Evolutionary conservation across 2,113 vertebrate species (phyloP).

Genomic region (Bostrychus sinensis): DNA sequence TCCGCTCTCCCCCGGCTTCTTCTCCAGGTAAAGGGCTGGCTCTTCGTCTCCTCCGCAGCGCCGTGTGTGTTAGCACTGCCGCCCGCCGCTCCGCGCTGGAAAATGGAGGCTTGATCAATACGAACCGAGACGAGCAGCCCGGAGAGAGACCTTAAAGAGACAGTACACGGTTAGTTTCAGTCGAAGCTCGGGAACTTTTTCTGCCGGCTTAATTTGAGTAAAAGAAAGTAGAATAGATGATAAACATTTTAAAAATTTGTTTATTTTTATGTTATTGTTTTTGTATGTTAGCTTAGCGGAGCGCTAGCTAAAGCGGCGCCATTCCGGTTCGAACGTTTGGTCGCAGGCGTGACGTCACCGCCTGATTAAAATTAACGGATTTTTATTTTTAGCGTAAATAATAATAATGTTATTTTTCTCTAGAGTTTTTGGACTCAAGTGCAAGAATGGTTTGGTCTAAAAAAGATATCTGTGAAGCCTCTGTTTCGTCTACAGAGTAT

Average conservation of each 20-base stretch:
- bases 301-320: background rate
- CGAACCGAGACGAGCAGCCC: constrained; percentile 72
- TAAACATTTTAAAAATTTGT: background rate
- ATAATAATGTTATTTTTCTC: too few relatives aligned
- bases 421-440: too few relatives aligned
- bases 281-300: background rate
- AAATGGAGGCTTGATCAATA: constrained; percentile 89
- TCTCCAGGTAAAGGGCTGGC: constrained; percentile 81
- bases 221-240: background rate
- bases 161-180: constrained; percentile 63
- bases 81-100: constrained; percentile 83
- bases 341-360: background rate
- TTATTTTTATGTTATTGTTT: too few relatives aligned
- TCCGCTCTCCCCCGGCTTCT: constrained; percentile 80
- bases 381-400: too few relatives aligned
- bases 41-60: constrained; percentile 43
- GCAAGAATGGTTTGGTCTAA: too few relatives aligned
- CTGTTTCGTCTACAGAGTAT: too few relatives aligned
- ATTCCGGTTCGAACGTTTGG: background rate
- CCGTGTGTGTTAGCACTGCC: constrained; percentile 71
- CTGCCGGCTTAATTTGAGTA: background rate
- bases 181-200: background rate
- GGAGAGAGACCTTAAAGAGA: constrained; percentile 80
- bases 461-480: too few relatives aligned
- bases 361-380: background rate